A percentile compares a stretch with the other conserved stretches of the same genome.
phyloP scores from a whole-genome alignment of 2,113 vertebrate species.

The Empidonax alnorum region DNA sequence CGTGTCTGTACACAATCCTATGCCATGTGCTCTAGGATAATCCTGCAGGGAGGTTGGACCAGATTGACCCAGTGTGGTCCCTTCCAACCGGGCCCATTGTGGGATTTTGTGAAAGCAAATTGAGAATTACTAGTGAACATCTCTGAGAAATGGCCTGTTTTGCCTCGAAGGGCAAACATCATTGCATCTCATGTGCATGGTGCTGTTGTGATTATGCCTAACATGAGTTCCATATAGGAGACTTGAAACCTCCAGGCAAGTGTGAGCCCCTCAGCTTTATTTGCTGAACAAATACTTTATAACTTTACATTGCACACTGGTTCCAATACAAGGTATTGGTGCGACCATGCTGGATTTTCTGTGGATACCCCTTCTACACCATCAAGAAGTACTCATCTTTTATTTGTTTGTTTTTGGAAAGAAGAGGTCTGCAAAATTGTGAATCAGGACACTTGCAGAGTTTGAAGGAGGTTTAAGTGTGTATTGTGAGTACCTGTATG shows the following conservation, averaged over 20 bases:
- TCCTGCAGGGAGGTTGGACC: not conserved
- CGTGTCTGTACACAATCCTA: fast-evolving
- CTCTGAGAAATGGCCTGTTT: not conserved
- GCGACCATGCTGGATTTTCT: not conserved
- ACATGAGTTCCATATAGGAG: not conserved
- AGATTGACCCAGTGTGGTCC: not conserved
- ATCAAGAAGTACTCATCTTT: not conserved
- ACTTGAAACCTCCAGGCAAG: not conserved
- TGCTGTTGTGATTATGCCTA: not conserved
- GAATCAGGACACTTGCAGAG: not conserved
- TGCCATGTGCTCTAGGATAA: not conserved
- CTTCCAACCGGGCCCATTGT: not conserved
- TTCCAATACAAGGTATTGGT: not conserved
- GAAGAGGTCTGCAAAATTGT: not conserved
- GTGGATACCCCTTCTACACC: not conserved
- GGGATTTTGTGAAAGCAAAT: not conserved
- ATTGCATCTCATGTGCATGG: fast-evolving
- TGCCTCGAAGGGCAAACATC: not conserved
- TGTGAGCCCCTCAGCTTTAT: not conserved
- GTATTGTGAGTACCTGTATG: not conserved
- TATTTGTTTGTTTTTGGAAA: not conserved
- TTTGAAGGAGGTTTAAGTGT: not conserved
- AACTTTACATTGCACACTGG: not conserved
- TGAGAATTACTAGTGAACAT: not conserved
- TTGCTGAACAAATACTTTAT: not conserved